Percentiles rank a stretch among this genome's conserved stretches.
Evolutionary conservation across 2,888 invertebrate species (phyloP).

Genomic region (Stegana nigrithorax): DNA sequence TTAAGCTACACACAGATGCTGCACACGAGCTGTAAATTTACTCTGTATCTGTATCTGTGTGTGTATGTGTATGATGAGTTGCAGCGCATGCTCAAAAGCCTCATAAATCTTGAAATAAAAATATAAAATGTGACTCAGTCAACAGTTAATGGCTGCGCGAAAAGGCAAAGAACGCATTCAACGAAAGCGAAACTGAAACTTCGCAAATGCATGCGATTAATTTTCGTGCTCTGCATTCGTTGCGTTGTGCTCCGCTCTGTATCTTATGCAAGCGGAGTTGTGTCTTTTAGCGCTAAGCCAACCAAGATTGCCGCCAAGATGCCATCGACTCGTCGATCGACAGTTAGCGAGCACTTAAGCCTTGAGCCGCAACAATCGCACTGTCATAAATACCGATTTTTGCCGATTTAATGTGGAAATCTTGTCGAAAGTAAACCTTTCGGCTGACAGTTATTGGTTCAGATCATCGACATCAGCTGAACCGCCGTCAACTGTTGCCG

Average conservation of each 20-base stretch:
- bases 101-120: conserved; percentile 11
- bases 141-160: conserved; percentile 16
- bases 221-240: conserved; percentile 27
- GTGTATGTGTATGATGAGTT: neutral
- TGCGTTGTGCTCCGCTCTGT: conserved; percentile 10
- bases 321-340: neutral
- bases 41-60: conserved; percentile 18
- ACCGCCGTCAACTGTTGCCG: conserved; percentile 44
- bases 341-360: conserved; percentile 2
- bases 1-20: conserved; percentile 28
- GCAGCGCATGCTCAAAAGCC: conserved; percentile 4
- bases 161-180: conserved; percentile 8
- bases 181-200: conserved; percentile 17
- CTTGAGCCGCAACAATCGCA: neutral
- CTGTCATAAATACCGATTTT: neutral
- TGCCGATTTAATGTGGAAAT: conserved; percentile 55
- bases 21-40: conserved; percentile 26
- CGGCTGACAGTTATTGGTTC: conserved; percentile 1
- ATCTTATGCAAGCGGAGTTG: neutral
- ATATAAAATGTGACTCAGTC: conserved; percentile 27
- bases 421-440: conserved; percentile 37
- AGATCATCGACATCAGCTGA: neutral
- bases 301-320: neutral
- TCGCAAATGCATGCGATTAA: conserved; percentile 31
- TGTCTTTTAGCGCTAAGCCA: neutral